Base-by-base conservation (phyloP, 2,888 invertebrate species). In the Platynereis dumerilii region DNA sequence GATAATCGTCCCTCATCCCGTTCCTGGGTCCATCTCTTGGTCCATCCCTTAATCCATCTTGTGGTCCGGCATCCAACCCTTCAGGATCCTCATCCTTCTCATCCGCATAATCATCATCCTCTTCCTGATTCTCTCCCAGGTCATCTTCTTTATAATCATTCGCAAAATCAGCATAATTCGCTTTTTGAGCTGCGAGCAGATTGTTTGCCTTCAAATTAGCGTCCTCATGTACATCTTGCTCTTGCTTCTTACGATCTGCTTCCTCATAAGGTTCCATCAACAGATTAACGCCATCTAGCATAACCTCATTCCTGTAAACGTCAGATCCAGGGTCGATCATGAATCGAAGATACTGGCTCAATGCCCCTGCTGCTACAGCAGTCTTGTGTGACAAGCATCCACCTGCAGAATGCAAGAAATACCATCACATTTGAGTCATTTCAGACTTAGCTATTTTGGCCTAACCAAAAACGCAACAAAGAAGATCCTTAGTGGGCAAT, bases 361-460 rank as follows among this genome's bases (percentile, higher is more conserved):
- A 71, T 12, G 81, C 80, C n/a, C 80, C 81, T 26, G 75, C 74
- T 2, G 78, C 82, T 28, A 82, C 81, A 3, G 78, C 81, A 17
- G 83, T 80, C 69, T 80, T 80, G 70, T 83, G 83, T 7, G 78
- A 71, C 34, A 80, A 65, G 70, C 83, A 83, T 15, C 79, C 79
- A 70, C 72, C 83, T 81, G 74, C 72, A 20, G 56, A 24, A 48
- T 34, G n/a, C n/a, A n/a, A n/a, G n/a, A n/a, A n/a, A n/a, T n/a
- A n/a, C n/a, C n/a, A n/a, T n/a, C n/a, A n/a, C n/a, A n/a, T n/a
- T n/a, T n/a, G n/a, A n/a, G n/a, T n/a, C n/a, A n/a, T n/a, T n/a
- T n/a, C n/a, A n/a, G n/a, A n/a, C n/a, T n/a, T n/a, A n/a, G n/a
- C n/a, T n/a, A n/a, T n/a, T n/a, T n/a, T n/a, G n/a, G n/a, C n/a